Percentiles rank a stretch among this genome's conserved stretches.
Evolutionary conservation across 2,888 invertebrate genomes (phyloP).

Genomic region (Agrochola lota): DNA sequence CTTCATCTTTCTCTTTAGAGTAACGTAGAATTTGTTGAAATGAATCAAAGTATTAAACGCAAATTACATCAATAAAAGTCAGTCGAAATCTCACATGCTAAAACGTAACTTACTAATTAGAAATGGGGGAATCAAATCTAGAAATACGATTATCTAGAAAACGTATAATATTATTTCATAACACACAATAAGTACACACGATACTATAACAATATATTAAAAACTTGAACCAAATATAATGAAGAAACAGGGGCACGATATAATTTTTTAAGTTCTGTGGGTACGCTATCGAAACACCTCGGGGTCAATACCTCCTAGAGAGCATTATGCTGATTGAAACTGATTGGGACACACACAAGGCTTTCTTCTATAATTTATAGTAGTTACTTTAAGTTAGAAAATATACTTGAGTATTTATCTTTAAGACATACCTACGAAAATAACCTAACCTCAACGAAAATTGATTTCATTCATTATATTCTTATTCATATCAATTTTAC

Average conservation of each 20-base stretch:
- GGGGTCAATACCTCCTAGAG: slow-evolving; percentile 56
- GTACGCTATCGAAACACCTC: slow-evolving; percentile 38
- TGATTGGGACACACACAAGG: not conserved
- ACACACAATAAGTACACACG: not conserved
- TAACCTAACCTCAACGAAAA: slow-evolving; percentile 43
- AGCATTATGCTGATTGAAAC: slow-evolving; percentile 22
- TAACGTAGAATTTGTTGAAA: not conserved
- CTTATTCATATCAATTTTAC: not conserved
- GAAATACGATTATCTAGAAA: not conserved
- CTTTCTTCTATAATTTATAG: too few species aligned
- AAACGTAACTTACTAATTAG: not conserved
- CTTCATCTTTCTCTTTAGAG: too few species aligned
- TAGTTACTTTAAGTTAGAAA: not conserved
- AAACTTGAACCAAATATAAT: not conserved
- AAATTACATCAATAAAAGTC: not conserved
- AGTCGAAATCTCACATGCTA: not conserved
- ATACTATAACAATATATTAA: not conserved
- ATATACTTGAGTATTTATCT: not conserved
- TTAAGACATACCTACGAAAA: not conserved
- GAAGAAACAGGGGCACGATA: not conserved
- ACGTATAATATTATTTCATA: not conserved
- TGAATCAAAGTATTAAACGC: not conserved
- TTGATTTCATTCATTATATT: not conserved
- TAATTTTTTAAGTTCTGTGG: not conserved
- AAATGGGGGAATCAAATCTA: not conserved